These are phyloP conservation scores for Drosophila ezoana DNA, from an alignment of 2,888 invertebrate genomes.

Conservation along the genomic window DNA sequence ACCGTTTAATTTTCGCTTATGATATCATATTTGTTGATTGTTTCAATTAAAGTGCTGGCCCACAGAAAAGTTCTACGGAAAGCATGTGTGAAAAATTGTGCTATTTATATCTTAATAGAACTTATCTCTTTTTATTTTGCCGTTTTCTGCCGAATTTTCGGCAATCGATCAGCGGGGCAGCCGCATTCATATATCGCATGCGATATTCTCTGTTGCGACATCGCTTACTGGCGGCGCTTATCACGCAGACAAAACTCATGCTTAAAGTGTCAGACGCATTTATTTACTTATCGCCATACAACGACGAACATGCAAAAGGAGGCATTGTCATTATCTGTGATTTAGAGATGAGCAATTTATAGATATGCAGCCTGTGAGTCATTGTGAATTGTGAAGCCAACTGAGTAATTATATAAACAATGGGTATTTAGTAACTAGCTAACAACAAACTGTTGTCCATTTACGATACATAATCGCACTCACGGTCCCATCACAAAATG, in stretches of 20 bases:
- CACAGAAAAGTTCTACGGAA: constrained; percentile 37
- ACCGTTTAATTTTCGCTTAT: constrained; percentile 27
- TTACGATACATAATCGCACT: neutral
- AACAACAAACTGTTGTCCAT: neutral
- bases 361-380: constrained; percentile 12
- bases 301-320: constrained; percentile 5
- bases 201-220: constrained; percentile 38
- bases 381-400: constrained; percentile 1
- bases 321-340: constrained; percentile 8
- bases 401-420: neutral
- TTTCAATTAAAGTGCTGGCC: constrained; percentile 48
- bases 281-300: constrained; percentile 32
- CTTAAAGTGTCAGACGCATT: constrained; percentile 53
- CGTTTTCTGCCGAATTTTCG: constrained; percentile 48
- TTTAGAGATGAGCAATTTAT: constrained; percentile 36
- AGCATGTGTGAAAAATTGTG: constrained; percentile 60
- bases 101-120: constrained; percentile 51
- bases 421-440: neutral
- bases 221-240: constrained; percentile 28
- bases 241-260: constrained; percentile 36
- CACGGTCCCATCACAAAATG: constrained; percentile 57
- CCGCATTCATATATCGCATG: constrained; percentile 41
- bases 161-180: constrained; percentile 61
- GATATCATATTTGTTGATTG: constrained; percentile 61
- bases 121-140: constrained; percentile 36